A percentile compares a stretch with the other conserved stretches of the same genome.
Conservation (phyloP, 2,888 invertebrate species). For the Ormia ochracea region DNA sequence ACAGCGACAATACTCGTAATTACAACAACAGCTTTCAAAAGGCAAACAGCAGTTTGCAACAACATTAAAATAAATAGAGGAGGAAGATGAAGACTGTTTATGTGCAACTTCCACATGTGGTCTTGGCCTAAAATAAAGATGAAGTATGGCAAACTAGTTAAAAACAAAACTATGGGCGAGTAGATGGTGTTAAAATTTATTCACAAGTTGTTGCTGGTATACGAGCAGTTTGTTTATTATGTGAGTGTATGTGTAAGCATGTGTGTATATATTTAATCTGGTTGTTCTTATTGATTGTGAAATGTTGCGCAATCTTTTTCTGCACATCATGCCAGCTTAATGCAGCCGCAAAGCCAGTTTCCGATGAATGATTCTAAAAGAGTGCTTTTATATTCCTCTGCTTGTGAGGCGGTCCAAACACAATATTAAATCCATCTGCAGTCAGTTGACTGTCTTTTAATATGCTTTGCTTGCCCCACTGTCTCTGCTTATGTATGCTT, state of each 20-base stretch:
- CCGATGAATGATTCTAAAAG: slow-evolving; percentile 9
- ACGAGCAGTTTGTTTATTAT: neutral
- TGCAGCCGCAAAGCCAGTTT: slow-evolving; percentile 47
- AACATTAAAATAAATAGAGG: neutral
- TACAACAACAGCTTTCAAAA: slow-evolving; percentile 23
- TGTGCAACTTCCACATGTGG: slow-evolving; percentile 59
- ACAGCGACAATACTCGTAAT: slow-evolving; percentile 16
- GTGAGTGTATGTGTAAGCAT: neutral
- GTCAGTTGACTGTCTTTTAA: neutral
- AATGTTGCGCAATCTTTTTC: slow-evolving; percentile 55
- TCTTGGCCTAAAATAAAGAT: slow-evolving; percentile 58
- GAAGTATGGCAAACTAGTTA: slow-evolving; percentile 47
- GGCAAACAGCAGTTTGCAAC: slow-evolving; percentile 42
- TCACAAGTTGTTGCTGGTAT: neutral
- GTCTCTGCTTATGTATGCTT: neutral
- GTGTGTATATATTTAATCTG: neutral
- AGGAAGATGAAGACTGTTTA: neutral
- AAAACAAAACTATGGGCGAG: too few relatives aligned
- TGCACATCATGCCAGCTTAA: slow-evolving; percentile 41
- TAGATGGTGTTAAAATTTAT: slow-evolving; percentile 1
- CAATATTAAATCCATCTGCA: too few relatives aligned
- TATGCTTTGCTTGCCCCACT: slow-evolving; percentile 4
- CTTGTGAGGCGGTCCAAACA: neutral
- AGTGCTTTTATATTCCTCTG: neutral
- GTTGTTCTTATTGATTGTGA: slow-evolving; percentile 13